Base-by-base conservation (phyloP, 2,113 vertebrate species). In the Trematomus loennbergii region DNA sequence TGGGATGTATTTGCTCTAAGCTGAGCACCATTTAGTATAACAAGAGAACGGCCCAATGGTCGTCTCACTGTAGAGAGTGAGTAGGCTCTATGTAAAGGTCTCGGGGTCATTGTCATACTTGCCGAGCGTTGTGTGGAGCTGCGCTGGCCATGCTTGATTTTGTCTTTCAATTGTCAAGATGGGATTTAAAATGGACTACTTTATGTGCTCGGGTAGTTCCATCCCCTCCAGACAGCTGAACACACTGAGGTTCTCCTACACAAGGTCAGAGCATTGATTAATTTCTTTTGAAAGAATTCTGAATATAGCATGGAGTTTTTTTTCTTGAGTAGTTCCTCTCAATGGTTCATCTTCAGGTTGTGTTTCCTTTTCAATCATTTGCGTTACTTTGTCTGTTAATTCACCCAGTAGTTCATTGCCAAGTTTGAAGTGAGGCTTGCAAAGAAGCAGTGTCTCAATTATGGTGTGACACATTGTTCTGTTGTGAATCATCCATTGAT, bases 191-290 rank as follows among this genome's bases (percentile, higher is more conserved):
- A 79, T 62, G 18, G 53, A 74, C 54, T 58, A 25, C 73, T 73
- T 82, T 79, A 29, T 84, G 73, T 33, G 62, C 62, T 69, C 52
- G 17, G 54, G 68, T 71, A 63, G 25, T 72, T 73, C 52, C 63
- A 73, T 72, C 69, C n/a, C 77, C 57, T 79, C 17, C 60, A 48
- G 1, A 36, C 65, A 70, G 57, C 53, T 48, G 11, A 66, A 52
- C 70, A 73, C 72, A 29, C 20, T 12, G 1, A 49, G 59, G 50
- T 61, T 78, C 55, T 57, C 36, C 22, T 60, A 54, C 58, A 73
- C 76, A 83, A 80, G 80, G 80, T 72, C 66, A 43, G 54, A 40
- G 55, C 58, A 82, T 60, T 86, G 68, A 81, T 87, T 75, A 25
- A 70, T 82, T 74, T 78, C 45, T 62, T 65, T 49, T 75, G 36